Conservation (phyloP, 2,113 vertebrate genomes). For the Eulemur macaco region DNA sequence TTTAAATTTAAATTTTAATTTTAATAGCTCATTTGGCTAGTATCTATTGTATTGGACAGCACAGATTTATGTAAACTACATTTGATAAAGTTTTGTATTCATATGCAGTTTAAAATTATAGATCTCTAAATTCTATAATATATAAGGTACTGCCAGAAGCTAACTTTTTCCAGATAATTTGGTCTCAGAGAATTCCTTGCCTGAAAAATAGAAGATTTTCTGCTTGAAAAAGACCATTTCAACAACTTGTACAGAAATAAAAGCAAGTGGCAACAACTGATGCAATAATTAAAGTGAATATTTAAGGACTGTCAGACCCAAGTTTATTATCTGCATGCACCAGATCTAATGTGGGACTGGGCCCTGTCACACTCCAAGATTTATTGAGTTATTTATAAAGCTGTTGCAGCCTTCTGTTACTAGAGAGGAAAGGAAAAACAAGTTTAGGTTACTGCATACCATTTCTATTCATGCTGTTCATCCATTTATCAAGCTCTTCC, state of each 20-base stretch:
- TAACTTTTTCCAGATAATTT: background rate
- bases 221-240: background rate
- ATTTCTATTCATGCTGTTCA: conserved; percentile 88
- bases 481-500: conserved; percentile 98
- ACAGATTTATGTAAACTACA: background rate
- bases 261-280: background rate
- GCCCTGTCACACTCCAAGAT: background rate
- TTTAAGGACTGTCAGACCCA: background rate
- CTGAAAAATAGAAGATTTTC: background rate
- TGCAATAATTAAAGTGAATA: background rate
- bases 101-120: background rate
- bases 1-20: background rate
- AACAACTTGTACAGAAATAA: background rate
- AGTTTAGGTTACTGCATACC: conserved; percentile 79
- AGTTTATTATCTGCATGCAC: background rate
- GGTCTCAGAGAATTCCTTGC: background rate
- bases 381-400: background rate
- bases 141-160: background rate
- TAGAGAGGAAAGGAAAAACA: background rate
- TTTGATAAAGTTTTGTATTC: background rate
- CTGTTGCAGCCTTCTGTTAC: background rate
- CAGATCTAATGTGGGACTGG: fast-evolving
- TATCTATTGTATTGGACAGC: background rate
- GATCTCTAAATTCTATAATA: background rate
- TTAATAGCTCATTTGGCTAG: background rate